Evolutionary conservation across 64 coral and sea anemone species (phyloP), one percentile per base, ranked within the genome.

Genomic region (Dendronephthya gigantea): DNA sequence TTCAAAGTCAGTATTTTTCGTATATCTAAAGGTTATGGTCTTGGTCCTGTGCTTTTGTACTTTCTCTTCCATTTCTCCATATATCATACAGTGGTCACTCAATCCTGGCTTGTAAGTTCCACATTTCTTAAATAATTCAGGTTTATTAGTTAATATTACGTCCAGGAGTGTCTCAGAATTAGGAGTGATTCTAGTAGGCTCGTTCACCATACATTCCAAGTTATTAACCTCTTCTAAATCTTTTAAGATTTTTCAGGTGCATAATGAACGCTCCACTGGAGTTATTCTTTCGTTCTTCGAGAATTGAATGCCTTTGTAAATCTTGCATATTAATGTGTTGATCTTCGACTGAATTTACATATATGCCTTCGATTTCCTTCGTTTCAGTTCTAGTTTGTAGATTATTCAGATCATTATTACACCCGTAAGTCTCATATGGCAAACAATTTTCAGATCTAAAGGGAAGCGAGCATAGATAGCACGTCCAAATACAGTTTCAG

Each of bases 1-100:
- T 17, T 50, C 48, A 50, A 50, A 50, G 17, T 50, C 48, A 50
- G 48, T 50, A 72, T 55, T 84, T 85, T 90, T 90, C 27, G 7
- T 85, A 40, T 90, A 83, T 28, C 58, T 82, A 32, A 74, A 85
- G 45, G 83, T 85, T 35, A 85, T 74, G 41, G 65, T 90, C 47
- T 72, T 28, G 49, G 87, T 88, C 87, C 81, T 88, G 40, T 90
- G 84, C 29, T 82, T 91, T 11, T 87, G 84, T 13, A 86, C 47
- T 90, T 68, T 86, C 70, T 91, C 90, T 12, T 2, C 87, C 84
- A 91, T 91, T 86, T 91, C 89, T 86, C 68, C 84, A 50, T 48
- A 90, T 70, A 85, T 68, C 83, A 90, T 45, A 90, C 55, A 32
- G 65, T 90, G 89, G 47, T 86, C 84, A 81, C 89, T 90, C 25